Evolutionary conservation across 64 coral and sea anemone species (phyloP).

Genomic region (Orbicella faveolata): DNA sequence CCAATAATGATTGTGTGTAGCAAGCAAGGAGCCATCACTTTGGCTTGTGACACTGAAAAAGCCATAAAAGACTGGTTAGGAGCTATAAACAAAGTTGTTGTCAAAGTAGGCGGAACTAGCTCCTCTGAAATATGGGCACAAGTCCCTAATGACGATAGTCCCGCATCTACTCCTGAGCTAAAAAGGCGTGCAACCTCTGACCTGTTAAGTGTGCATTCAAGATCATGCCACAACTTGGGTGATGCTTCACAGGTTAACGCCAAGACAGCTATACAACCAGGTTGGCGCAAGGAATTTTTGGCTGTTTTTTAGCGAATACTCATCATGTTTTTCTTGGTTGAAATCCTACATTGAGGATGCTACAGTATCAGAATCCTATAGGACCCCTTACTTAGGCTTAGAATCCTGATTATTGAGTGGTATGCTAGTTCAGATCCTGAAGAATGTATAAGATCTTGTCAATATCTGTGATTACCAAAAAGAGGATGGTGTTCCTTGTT

Average conservation of each 20-base stretch:
- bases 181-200: neutral
- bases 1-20: slow-evolving; percentile 50
- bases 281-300: neutral
- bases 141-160: neutral
- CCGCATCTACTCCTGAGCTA: slow-evolving; percentile 8
- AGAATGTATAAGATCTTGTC: no score
- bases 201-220: neutral
- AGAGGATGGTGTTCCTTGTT: no score
- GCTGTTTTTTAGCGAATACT: neutral
- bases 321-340: no score
- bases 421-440: no score
- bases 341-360: no score
- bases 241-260: neutral
- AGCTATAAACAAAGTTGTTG: slow-evolving; percentile 33
- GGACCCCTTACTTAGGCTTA: no score
- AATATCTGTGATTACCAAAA: no score
- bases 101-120: neutral
- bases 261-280: neutral
- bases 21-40: slow-evolving; percentile 31
- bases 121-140: slow-evolving; percentile 3
- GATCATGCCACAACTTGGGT: neutral
- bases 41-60: slow-evolving; percentile 49
- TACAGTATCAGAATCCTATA: no score
- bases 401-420: no score
- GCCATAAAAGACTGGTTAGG: slow-evolving; percentile 52